Conservation (phyloP, 2,888 invertebrate genomes). For the Stenichneumon culpator region DNA sequence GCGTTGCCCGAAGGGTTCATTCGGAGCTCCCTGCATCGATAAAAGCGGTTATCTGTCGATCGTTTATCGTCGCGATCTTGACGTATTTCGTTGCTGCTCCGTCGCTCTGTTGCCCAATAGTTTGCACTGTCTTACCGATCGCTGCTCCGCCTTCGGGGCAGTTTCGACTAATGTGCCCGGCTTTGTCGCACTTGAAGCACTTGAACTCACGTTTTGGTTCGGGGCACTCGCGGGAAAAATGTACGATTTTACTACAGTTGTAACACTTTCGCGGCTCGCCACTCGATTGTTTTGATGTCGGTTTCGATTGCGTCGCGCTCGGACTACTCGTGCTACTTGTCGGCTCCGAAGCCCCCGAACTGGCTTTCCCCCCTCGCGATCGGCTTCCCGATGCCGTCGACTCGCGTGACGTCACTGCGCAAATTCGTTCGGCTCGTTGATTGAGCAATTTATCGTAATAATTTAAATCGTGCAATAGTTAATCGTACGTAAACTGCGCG, state of each 20-base stretch:
- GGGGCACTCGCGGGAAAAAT: too few species aligned
- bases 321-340: background rate
- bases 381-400: too few species aligned
- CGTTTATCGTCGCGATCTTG: background rate
- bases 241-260: too few species aligned
- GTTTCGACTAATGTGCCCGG: too few species aligned
- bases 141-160: too few species aligned
- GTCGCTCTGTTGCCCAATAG: background rate
- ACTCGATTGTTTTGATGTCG: background rate
- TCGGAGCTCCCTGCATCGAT: constrained; percentile 9
- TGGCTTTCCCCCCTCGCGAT: too few species aligned
- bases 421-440: background rate
- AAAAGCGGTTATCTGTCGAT: background rate
- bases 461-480: background rate
- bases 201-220: too few species aligned
- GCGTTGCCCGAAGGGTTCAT: background rate
- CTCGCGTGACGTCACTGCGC: background rate
- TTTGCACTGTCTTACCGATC: constrained; percentile 10
- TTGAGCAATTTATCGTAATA: background rate
- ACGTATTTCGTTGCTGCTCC: background rate
- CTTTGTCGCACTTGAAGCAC: too few species aligned
- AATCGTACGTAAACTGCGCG: background rate
- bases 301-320: background rate
- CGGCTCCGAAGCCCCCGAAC: background rate
- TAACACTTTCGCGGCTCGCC: too few species aligned